A percentile compares a stretch with the other conserved stretches of the same genome.
Evolutionary conservation across 1,140 invertebrate species (phyloP).

Genomic region (Chelonus insularis): DNA sequence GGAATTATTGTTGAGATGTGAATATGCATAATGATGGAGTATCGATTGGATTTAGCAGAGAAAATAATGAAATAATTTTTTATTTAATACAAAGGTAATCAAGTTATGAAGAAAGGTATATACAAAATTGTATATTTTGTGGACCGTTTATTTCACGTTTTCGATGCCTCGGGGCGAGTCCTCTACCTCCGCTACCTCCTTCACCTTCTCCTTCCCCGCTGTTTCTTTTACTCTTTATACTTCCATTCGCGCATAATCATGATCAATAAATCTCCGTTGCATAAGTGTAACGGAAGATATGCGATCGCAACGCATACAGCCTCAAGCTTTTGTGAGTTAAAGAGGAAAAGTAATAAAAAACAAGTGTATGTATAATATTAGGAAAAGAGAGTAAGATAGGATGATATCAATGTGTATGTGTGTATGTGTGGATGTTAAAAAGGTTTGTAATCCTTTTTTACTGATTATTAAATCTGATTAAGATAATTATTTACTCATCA

Average conservation of each 20-base stretch:
- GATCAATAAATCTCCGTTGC: constrained; percentile 61
- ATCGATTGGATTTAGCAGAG: no score
- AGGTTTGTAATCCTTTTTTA: neutral
- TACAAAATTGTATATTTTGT: no score
- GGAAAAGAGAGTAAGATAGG: neutral
- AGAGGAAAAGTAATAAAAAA: constrained; percentile 4
- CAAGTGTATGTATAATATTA: neutral
- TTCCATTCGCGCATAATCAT: constrained; percentile 55
- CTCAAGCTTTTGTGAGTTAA: constrained; percentile 37
- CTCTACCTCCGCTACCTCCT: no score
- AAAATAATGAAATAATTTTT: no score
- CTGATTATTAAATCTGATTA: no score
- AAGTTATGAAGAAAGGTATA: no score
- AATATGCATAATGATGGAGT: no score
- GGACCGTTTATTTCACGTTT: no score
- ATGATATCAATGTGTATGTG: neutral
- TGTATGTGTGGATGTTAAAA: neutral
- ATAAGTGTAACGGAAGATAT: constrained; percentile 62
- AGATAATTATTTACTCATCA: no score
- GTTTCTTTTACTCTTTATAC: constrained; percentile 42
- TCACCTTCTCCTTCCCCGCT: neutral
- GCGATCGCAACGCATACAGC: constrained; percentile 59
- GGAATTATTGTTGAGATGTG: no score
- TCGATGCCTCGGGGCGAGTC: no score
- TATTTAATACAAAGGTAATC: no score